phyloP scores from a whole-genome alignment of 2,797 vertebrate species.

The Gastrophryne carolinensis region DNA sequence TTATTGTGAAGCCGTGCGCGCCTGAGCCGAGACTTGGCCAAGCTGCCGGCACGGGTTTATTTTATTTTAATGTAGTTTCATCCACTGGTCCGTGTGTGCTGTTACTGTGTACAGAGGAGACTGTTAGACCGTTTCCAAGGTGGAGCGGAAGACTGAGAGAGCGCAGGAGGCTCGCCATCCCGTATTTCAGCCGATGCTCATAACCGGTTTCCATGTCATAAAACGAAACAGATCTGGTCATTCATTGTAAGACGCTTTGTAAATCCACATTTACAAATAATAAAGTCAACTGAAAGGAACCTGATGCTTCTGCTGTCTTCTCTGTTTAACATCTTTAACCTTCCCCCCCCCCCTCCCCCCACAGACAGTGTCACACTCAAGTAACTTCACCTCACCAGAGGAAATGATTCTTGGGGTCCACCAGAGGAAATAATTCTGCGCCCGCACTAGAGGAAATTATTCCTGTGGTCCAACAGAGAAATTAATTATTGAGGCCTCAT shows the following conservation, averaged over 20 bases:
- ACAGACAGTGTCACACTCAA: no score
- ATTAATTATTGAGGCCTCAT: no score
- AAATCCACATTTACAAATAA: slow-evolving; percentile 82
- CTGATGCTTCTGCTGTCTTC: not conserved
- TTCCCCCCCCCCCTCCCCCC: no score
- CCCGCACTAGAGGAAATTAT: no score
- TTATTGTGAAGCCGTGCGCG: no score
- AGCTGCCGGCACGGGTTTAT: no score
- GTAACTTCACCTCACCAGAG: no score
- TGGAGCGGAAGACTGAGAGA: slow-evolving; percentile 12
- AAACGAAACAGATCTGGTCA: slow-evolving; percentile 57
- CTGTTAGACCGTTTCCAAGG: slow-evolving; percentile 69
- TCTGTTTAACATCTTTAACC: no score
- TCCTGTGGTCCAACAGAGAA: no score
- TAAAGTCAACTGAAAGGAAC: slow-evolving; percentile 68
- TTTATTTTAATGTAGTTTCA: slow-evolving; percentile 44
- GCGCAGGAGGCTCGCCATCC: not conserved
- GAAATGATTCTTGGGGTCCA: no score
- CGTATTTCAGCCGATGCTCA: slow-evolving; percentile 55
- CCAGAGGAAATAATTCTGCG: no score
- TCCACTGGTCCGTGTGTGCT: slow-evolving; percentile 64
- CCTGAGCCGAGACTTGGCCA: no score
- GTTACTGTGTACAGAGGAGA: slow-evolving; percentile 64
- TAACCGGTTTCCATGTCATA: slow-evolving; percentile 57
- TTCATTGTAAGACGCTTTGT: slow-evolving; percentile 75